phyloP scores from a whole-genome alignment of 2,888 invertebrate genomes.

The Apotomis betuletana region DNA sequence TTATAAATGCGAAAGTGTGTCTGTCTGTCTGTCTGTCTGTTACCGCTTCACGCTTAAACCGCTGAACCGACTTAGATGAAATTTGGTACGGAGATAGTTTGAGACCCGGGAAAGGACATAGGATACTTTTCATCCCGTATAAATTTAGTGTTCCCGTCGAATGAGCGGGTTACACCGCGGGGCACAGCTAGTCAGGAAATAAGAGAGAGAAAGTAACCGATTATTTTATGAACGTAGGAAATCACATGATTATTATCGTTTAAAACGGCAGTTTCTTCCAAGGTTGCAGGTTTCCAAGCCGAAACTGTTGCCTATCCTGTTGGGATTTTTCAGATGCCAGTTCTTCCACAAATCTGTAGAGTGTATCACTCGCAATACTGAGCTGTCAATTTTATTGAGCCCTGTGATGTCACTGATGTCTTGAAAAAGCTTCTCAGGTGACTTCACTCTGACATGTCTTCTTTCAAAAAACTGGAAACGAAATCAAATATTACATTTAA shows the following conservation, averaged over 20 bases:
- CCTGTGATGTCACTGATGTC: conserved; percentile 20
- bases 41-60: too few species aligned
- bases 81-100: too few species aligned
- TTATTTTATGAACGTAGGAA: too few species aligned
- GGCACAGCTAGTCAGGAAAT: too few species aligned
- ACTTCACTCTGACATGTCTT: background rate
- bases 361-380: background rate
- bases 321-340: conserved; percentile 19
- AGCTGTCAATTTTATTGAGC: conserved; percentile 1
- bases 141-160: too few species aligned
- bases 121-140: too few species aligned
- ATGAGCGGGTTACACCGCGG: too few species aligned
- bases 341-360: conserved; percentile 9
- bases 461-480: conserved; percentile 22
- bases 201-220: background rate
- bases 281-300: background rate
- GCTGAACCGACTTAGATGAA: too few species aligned
- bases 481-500: background rate
- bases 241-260: background rate
- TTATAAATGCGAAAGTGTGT: too few species aligned
- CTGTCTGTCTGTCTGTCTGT: too few species aligned
- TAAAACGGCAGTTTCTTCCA: background rate
- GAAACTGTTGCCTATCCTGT: background rate
- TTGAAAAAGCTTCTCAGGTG: conserved; percentile 11
- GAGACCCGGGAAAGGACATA: too few species aligned